These are phyloP conservation scores for Cordilura impudica DNA, from an alignment of 2,888 invertebrate species.

Conservation along the genomic window DNA sequence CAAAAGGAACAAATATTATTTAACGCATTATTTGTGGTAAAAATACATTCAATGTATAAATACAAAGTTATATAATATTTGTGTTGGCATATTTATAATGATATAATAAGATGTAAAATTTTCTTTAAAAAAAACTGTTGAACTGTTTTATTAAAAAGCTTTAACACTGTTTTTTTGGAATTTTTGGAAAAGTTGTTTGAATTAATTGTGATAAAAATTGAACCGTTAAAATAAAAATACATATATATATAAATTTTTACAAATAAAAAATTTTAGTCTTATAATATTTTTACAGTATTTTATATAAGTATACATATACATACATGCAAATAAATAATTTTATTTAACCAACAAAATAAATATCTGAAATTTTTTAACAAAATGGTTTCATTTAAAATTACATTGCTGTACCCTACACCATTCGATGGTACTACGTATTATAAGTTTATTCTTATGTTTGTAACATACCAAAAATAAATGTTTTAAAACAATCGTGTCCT, in stretches of 20 bases:
- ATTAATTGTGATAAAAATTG: constrained; percentile 58
- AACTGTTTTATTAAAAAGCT: constrained; percentile 47
- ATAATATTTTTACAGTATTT: neutral
- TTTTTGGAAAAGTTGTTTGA: constrained; percentile 49
- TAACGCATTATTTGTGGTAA: neutral
- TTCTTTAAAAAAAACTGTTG: constrained; percentile 33
- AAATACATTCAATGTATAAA: neutral
- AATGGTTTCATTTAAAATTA: too few species aligned
- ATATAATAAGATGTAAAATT: neutral
- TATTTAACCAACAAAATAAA: too few species aligned
- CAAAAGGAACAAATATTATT: neutral
- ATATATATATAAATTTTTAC: constrained; percentile 24
- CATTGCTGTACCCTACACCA: too few species aligned
- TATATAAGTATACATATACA: neutral
- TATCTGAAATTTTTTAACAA: too few species aligned
- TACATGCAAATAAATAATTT: neutral
- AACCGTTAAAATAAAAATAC: constrained; percentile 48
- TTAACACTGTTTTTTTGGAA: constrained; percentile 35
- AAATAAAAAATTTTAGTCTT: neutral
- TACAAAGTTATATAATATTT: neutral
- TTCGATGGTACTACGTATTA: too few species aligned
- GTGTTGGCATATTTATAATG: neutral
- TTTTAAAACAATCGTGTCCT: too few species aligned
- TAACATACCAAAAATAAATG: too few species aligned
- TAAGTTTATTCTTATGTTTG: too few species aligned